Evolutionary conservation across 2,888 invertebrate species (phyloP).

Genomic region (Odontomyia ornata): DNA sequence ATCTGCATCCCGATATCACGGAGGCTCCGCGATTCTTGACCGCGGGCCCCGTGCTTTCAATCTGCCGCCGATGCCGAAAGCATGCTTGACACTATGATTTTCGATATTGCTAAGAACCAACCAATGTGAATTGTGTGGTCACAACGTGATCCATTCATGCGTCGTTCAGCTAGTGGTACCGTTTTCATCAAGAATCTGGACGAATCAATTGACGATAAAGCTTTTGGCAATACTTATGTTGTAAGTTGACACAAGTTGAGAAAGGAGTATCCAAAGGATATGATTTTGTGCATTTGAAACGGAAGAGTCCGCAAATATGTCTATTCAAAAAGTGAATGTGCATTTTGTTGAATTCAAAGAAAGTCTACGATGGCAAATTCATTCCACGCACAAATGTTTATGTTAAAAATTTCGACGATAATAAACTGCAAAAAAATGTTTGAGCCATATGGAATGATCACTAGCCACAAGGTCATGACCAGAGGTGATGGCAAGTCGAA

Average conservation of each 20-base stretch:
- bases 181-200: conserved; percentile 99
- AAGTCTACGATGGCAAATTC: conserved; percentile 97
- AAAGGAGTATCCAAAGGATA: conserved; percentile 94
- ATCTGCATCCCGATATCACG: too few relatives aligned
- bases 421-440: conserved; percentile 94
- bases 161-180: conserved; percentile 98
- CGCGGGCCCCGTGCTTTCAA: too few relatives aligned
- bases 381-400: conserved; percentile 99
- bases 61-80: too few relatives aligned
- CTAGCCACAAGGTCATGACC: conserved; percentile 75
- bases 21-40: too few relatives aligned
- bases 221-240: conserved; percentile 99
- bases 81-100: conserved; percentile 99
- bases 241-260: conserved; percentile 97
- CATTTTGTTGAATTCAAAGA: conserved; percentile 98
- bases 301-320: conserved; percentile 96
- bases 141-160: conserved; percentile 96
- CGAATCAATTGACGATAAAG: conserved; percentile 98
- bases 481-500: not conserved
- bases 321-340: conserved; percentile 98
- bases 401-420: conserved; percentile 98
- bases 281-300: conserved; percentile 99
- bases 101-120: conserved; percentile 95
- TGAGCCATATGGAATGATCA: conserved; percentile 90
- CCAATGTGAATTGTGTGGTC: conserved; percentile 99